Evolutionary conservation across 1,140 invertebrate species (phyloP).

Genomic region (Daktulosphaira vitifoliae): DNA sequence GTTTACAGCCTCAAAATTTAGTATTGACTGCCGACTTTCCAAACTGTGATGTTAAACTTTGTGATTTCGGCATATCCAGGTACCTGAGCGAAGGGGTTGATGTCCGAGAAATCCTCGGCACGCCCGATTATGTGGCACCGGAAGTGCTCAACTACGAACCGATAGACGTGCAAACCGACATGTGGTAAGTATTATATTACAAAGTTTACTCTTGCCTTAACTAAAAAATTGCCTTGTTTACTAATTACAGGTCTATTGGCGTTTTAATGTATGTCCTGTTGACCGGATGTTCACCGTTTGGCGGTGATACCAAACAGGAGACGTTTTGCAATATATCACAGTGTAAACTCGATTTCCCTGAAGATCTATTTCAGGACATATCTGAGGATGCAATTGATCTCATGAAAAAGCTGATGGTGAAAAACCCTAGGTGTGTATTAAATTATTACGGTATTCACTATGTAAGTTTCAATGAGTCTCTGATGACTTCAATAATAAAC

Average conservation of each 20-base stretch:
- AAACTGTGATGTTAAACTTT: constrained; percentile 74
- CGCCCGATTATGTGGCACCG: constrained; percentile 86
- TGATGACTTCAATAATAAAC: too few relatives aligned
- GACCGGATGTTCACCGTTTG: constrained; percentile 86
- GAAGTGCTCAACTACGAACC: constrained; percentile 92
- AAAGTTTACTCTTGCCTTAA: not conserved
- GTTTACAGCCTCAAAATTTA: constrained; percentile 78
- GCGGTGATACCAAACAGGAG: constrained; percentile 87
- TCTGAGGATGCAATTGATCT: constrained; percentile 76
- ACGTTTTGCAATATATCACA: constrained; percentile 90
- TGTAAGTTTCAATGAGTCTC: too few relatives aligned
- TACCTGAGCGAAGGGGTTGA: constrained; percentile 79
- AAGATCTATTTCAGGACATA: constrained; percentile 76
- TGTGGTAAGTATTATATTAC: constrained; percentile 58
- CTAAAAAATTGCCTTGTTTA: not conserved
- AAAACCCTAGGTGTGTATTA: constrained; percentile 38
- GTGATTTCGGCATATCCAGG: constrained; percentile 91
- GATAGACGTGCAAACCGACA: constrained; percentile 81
- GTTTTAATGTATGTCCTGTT: constrained; percentile 86
- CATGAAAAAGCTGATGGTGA: constrained; percentile 48
- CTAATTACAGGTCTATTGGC: constrained; percentile 55
- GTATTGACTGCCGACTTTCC: constrained; percentile 66
- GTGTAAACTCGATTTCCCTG: constrained; percentile 80
- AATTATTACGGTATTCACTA: too few relatives aligned
- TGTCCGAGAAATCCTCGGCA: constrained; percentile 86